Conservation (phyloP, 2,113 vertebrate genomes). For the Barnardius zonarius region DNA sequence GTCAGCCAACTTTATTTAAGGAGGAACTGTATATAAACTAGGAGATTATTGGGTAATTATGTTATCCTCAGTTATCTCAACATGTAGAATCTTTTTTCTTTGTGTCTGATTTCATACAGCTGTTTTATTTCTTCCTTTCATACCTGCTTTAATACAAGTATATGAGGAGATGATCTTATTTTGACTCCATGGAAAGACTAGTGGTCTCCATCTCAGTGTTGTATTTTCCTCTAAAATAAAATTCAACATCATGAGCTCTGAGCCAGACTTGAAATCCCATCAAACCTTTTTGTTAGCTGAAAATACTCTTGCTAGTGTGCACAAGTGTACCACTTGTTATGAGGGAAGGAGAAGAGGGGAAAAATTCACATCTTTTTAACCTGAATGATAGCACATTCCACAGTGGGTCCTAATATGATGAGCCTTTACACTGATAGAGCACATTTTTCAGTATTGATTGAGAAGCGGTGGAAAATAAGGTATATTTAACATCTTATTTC, state of each 20-base stretch:
- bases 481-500: neutral
- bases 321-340: neutral
- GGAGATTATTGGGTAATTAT: neutral
- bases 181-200: neutral
- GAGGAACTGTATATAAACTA: neutral
- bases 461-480: neutral
- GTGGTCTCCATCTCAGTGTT: neutral
- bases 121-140: neutral
- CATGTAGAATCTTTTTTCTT: neutral
- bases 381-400: neutral
- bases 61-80: neutral
- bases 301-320: neutral
- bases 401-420: neutral
- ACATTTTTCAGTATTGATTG: neutral
- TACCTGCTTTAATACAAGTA: neutral
- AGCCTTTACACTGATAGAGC: neutral
- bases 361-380: neutral
- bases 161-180: neutral
- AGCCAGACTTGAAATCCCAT: neutral
- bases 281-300: neutral
- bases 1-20: neutral
- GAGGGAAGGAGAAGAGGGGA: neutral
- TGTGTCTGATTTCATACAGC: neutral
- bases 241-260: neutral
- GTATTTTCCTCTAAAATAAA: neutral